These are phyloP conservation scores for Galemys pyrenaicus DNA, from an alignment of 2,113 vertebrate genomes.

Conservation along the genomic window DNA sequence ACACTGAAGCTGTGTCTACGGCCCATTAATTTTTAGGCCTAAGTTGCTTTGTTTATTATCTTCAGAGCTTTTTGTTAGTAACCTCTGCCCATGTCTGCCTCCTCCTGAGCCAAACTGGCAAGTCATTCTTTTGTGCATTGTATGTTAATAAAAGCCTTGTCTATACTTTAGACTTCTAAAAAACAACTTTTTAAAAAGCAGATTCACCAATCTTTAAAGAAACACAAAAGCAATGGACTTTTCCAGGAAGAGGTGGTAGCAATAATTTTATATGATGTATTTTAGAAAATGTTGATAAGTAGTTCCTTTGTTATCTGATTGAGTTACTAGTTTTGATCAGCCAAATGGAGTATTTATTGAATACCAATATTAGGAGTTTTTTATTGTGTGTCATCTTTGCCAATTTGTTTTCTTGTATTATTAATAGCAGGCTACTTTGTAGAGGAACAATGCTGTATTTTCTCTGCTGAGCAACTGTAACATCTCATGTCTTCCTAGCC, in stretches of 20 bases:
- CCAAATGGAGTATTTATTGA: conserved; percentile 32
- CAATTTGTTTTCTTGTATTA: not conserved
- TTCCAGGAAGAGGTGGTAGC: conserved; percentile 16
- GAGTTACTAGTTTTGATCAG: conserved; percentile 56
- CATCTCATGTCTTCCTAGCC: not conserved
- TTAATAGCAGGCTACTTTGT: not conserved
- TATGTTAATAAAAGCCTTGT: conserved; percentile 61
- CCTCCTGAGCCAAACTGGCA: conserved; percentile 5
- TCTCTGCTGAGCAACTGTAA: not conserved
- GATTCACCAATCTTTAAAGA: conserved; percentile 54
- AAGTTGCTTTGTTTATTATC: not conserved
- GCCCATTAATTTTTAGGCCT: not conserved
- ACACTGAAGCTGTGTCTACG: not conserved
- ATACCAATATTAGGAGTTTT: conserved; percentile 20
- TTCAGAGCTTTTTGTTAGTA: conserved; percentile 17
- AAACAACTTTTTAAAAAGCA: conserved; percentile 54
- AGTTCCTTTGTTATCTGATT: conserved; percentile 54
- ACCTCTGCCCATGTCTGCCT: not conserved
- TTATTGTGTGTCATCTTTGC: not conserved
- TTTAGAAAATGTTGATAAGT: conserved; percentile 59
- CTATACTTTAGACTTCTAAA: conserved; percentile 57
- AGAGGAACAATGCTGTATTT: conserved; percentile 22
- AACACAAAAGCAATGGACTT: conserved; percentile 50
- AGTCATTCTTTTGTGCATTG: conserved; percentile 44
- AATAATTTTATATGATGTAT: conserved; percentile 44